Percentiles rank a stretch among this genome's conserved stretches.
Conservation (phyloP, 2,797 vertebrate species). For the Esox masquinongy region DNA sequence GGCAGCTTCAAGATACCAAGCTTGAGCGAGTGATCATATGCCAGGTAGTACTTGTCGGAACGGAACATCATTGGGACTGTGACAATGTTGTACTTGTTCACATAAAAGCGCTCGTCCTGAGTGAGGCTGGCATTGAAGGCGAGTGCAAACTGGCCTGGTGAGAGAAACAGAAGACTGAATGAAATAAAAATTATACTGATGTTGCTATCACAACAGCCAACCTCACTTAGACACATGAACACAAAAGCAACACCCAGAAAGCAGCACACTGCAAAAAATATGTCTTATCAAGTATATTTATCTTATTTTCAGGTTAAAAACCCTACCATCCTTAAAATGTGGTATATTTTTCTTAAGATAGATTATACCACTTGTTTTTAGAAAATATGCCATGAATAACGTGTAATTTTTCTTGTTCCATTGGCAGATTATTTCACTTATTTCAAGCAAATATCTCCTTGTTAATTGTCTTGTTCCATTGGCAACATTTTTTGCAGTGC, state of each 20-base stretch:
- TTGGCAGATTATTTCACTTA: too few species aligned
- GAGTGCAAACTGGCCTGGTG: conserved; percentile 77
- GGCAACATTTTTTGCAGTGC: too few species aligned
- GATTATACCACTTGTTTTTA: too few species aligned
- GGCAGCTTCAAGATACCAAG: conserved; percentile 84
- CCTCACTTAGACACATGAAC: neutral
- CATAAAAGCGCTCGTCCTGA: conserved; percentile 79
- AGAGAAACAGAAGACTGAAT: conserved; percentile 10
- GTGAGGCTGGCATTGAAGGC: conserved; percentile 80
- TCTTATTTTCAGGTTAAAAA: too few species aligned
- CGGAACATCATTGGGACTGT: conserved; percentile 89
- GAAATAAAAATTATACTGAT: neutral
- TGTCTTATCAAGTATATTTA: too few species aligned
- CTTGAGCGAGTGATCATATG: conserved; percentile 77
- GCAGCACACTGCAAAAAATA: too few species aligned
- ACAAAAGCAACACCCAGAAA: neutral
- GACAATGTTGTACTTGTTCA: conserved; percentile 80
- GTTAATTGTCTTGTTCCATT: too few species aligned
- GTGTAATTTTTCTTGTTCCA: too few species aligned
- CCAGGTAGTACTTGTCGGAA: conserved; percentile 75
- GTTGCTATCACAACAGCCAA: neutral
- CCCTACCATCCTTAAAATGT: too few species aligned
- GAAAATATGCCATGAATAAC: too few species aligned
- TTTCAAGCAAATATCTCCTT: too few species aligned
- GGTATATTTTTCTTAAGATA: too few species aligned